Base-by-base conservation (phyloP, 2,113 vertebrate species). In the Heloderma charlesbogerti region DNA sequence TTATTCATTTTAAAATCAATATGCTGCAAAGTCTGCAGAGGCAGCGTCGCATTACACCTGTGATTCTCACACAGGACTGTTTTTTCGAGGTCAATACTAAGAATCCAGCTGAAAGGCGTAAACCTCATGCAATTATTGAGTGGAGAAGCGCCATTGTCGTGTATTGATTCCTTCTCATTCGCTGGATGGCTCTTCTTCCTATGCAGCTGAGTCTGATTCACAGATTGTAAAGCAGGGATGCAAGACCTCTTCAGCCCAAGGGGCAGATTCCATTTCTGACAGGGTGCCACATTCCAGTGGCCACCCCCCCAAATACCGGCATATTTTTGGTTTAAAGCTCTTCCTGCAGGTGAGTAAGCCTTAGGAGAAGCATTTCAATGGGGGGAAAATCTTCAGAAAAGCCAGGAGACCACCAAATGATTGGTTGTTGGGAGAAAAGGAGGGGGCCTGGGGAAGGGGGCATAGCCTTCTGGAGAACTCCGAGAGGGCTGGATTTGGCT, bases 81-180 rank as follows among this genome's bases (percentile, higher is more conserved):
- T 25, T 67, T 89, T 89, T 54, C 93, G 37, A 84, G 95, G 95
- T 96, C 95, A 93, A 91, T 96, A 81, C 82, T 83, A 84, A 74
- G 83, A 63, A 88, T 69, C 92, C 93, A 94, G 90, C 88, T 92
- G 87, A 89, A 88, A 89, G 91, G 92, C 81, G 88, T 93, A 95
- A 95, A 94, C 45, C 54, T 80, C 63, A 81, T 91, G 91, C 95
- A 89, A 95, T 97, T 96, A 94, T 82, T 60, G 77, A 93, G 92
- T 79, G 45, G 74, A 94, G 94, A 95, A 94, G 95, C 93, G 89
- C 31, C 90, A 94, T 93, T 96, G 96, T 94, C 90, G 60, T 0
- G 0, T 95, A 95, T 96, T 0, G 94, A 96, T 96, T 93, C 78
- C 57, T 48, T 6, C 84, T 91, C 86, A 75, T 37, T 54, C 15